phyloP scores from a whole-genome alignment of 2,113 vertebrate species.

The Machaerirhynchus nigripectus region DNA sequence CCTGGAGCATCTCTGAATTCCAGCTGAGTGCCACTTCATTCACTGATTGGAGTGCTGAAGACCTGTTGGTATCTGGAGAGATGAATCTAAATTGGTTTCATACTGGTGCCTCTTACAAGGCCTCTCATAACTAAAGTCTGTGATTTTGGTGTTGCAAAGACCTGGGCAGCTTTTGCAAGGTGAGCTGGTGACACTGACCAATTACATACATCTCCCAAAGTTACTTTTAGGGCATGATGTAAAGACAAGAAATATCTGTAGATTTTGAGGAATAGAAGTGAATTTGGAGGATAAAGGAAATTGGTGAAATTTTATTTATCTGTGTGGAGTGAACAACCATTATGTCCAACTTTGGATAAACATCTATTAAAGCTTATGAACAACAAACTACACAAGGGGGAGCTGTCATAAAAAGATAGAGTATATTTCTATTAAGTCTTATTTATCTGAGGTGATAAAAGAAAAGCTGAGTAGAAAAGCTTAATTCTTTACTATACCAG shows the following conservation, averaged over 20 bases:
- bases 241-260: not conserved
- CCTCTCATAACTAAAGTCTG: not conserved
- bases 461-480: not conserved
- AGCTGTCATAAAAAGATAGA: not conserved
- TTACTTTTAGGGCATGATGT: rapidly evolving
- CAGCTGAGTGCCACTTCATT: not conserved
- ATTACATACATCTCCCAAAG: not conserved
- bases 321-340: not conserved
- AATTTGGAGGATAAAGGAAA: not conserved
- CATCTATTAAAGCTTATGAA: not conserved
- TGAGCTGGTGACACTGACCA: not conserved
- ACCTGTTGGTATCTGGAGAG: not conserved
- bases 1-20: not conserved
- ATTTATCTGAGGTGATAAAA: conserved; percentile 26
- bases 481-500: not conserved
- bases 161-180: not conserved
- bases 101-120: not conserved
- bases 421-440: not conserved
- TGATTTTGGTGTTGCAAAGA: not conserved
- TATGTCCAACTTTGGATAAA: not conserved
- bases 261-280: not conserved
- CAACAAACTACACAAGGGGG: not conserved
- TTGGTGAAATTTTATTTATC: not conserved
- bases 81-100: not conserved
- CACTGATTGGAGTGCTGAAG: not conserved